phyloP scores from a whole-genome alignment of 2,888 invertebrate species.

The Unio pictorum region DNA sequence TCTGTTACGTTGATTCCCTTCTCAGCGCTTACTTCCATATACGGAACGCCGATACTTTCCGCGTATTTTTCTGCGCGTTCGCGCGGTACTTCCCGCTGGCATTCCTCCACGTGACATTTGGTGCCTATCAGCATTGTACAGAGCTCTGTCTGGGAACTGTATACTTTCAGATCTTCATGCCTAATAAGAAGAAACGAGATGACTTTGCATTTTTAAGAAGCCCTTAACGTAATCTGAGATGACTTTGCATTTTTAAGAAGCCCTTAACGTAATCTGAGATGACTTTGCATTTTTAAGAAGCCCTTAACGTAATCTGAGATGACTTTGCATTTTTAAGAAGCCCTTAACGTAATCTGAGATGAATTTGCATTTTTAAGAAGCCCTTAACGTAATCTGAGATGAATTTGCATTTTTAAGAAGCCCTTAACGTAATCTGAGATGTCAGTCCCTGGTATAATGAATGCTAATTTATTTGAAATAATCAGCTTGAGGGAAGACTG shows the following conservation, averaged over 20 bases:
- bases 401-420: neutral
- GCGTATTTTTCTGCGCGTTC: constrained; percentile 50
- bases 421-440: neutral
- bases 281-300: neutral
- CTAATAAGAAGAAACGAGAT: constrained; percentile 13
- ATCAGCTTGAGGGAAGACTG: no score
- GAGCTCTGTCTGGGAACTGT: constrained; percentile 40
- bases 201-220: neutral
- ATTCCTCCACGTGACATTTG: constrained; percentile 38
- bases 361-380: neutral
- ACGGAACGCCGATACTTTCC: constrained; percentile 44
- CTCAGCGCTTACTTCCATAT: constrained; percentile 51
- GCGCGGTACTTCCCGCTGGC: constrained; percentile 34
- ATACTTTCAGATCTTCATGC: constrained; percentile 45
- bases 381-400: neutral
- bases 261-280: neutral
- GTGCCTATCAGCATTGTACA: constrained; percentile 49
- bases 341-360: neutral
- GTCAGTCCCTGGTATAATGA: no score
- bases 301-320: neutral
- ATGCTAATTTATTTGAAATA: no score
- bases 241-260: neutral
- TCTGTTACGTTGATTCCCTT: constrained; percentile 40
- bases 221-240: neutral
- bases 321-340: neutral